These are phyloP conservation scores for Asarcornis scutulata DNA, from an alignment of 2,113 vertebrate species.

Conservation along the genomic window DNA sequence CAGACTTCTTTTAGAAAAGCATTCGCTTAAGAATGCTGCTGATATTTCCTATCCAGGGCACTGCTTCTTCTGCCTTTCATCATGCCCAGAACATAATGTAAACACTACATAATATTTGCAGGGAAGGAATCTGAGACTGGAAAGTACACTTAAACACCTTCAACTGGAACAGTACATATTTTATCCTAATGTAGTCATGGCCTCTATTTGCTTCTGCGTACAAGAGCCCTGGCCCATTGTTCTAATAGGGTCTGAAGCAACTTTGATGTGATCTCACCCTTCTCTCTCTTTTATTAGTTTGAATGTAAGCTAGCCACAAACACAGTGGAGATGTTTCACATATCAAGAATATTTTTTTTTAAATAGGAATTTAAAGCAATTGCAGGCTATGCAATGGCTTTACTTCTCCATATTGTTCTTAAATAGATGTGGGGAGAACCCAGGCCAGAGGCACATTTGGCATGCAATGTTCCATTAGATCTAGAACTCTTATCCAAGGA, in stretches of 20 bases:
- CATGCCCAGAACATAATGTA: slow-evolving; percentile 43
- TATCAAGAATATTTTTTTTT: not conserved
- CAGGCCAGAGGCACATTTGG: not conserved
- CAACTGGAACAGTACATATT: slow-evolving; percentile 67
- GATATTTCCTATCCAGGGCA: not conserved
- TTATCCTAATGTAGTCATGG: slow-evolving; percentile 81
- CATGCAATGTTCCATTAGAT: not conserved
- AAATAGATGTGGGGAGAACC: not conserved
- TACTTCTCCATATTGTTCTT: not conserved
- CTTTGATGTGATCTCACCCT: not conserved
- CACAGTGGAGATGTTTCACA: not conserved
- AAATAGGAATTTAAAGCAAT: not conserved
- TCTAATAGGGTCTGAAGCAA: not conserved
- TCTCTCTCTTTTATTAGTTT: not conserved
- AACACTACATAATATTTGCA: slow-evolving; percentile 43
- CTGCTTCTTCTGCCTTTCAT: slow-evolving; percentile 64
- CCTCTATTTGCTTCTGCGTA: not conserved
- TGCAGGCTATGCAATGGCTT: not conserved
- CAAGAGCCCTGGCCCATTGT: not conserved
- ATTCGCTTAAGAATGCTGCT: slow-evolving; percentile 19
- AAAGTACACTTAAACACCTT: slow-evolving; percentile 63
- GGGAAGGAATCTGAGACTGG: slow-evolving; percentile 61
- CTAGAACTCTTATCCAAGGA: not conserved
- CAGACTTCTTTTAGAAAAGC: slow-evolving; percentile 26
- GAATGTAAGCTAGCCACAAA: slow-evolving; percentile 18